Base-by-base conservation (phyloP, 1,140 invertebrate species). In the Planococcus citri region DNA sequence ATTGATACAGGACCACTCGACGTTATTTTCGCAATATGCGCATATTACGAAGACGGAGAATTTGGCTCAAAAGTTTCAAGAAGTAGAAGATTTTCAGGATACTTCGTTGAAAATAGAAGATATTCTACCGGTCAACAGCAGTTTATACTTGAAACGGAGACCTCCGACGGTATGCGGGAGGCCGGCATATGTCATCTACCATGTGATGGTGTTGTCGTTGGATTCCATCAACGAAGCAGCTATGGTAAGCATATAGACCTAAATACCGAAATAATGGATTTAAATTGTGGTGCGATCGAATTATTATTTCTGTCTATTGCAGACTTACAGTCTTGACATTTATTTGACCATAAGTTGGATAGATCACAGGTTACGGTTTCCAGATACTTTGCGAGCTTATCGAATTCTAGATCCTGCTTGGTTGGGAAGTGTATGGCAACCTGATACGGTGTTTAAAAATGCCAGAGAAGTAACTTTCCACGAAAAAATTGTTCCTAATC, bases 401-500 rank as follows among this genome's bases (percentile, higher is more conserved):
- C 2, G 60, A 25, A 64, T 64, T 64, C 17, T 64, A 27, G 60
- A 64, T 25, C 60, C 60, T 24, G 17, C 3, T 24, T 64, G 60
- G 60, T 10, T 64, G 9, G 17, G 25, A 1, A 25, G 9, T 25
- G 21, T 64, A 25, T 64, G 60, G 60, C 21, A 64, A 25, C 60
- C 60, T 9, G 60, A 64, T 64, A 27, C 25, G 4, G 20, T 64
- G 6, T 64, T 64, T 27, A 24, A 27, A 25, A 64, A 64, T 21
- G 60, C 60, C 9, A 64, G 60, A 64, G 22, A 64, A 24, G 60
- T 64, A 6, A 64, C 60, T 10, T 24, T 64, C 9, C 60, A 64
- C 22, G 10, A 64, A 21, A 24, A 17, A 64, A 22, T 64, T 24
- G 22, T 17, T 25, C 60, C 60, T 25, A 64, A 64, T 27, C 60